Conservation (phyloP, 2,888 invertebrate species). For the Melanchra persicariae region DNA sequence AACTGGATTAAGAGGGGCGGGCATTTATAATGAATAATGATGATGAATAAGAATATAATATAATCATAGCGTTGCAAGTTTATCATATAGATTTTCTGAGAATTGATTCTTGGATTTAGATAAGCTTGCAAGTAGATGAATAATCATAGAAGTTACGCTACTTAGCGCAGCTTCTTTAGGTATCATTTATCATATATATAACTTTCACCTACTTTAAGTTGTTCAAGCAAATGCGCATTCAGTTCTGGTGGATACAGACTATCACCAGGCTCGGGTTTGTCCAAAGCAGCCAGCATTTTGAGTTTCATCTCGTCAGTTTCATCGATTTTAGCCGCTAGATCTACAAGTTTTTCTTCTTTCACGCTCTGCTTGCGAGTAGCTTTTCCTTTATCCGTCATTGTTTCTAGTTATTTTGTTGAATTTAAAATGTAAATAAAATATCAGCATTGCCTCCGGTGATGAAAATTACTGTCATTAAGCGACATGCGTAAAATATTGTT, state of each 20-base stretch:
- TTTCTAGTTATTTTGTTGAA: conserved; percentile 15
- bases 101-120: not conserved
- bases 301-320: conserved; percentile 89
- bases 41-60: too few relatives aligned
- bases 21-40: too few relatives aligned
- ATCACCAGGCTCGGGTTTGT: conserved; percentile 84
- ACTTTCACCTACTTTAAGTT: conserved; percentile 86
- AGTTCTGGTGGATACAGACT: conserved; percentile 91
- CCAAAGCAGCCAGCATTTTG: conserved; percentile 83
- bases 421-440: conserved; percentile 50
- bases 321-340: conserved; percentile 84
- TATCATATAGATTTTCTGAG: not conserved
- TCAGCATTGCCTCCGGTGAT: conserved; percentile 25
- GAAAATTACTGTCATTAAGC: conserved; percentile 19
- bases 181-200: too few relatives aligned
- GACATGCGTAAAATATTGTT: conserved; percentile 24
- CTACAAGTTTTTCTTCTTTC: conserved; percentile 78
- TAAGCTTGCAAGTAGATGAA: not conserved
- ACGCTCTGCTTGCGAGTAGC: conserved; percentile 69
- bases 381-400: conserved; percentile 74
- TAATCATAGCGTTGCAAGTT: too few relatives aligned
- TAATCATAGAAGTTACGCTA: not conserved
- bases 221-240: conserved; percentile 91
- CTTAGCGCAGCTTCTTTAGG: too few relatives aligned
- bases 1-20: too few relatives aligned